Conservation (phyloP, 2,888 invertebrate species). For the Hemithea aestivaria region DNA sequence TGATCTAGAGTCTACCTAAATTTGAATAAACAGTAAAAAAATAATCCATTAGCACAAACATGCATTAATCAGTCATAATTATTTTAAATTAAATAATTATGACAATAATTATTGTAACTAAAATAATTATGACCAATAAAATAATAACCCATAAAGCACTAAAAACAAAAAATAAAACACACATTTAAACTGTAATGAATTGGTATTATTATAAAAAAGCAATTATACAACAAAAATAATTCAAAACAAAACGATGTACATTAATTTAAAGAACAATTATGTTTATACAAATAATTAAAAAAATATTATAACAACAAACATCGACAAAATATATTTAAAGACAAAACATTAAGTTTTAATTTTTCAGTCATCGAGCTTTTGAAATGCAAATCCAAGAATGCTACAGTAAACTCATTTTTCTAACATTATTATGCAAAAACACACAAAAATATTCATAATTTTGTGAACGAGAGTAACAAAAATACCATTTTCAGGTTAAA, state of each 20-base stretch:
- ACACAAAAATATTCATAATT: slow-evolving; percentile 40
- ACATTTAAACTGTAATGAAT: slow-evolving; percentile 84
- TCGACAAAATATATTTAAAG: slow-evolving; percentile 79
- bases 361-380: slow-evolving; percentile 71
- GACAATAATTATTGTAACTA: too few species aligned
- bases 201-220: slow-evolving; percentile 87
- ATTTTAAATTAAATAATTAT: too few species aligned
- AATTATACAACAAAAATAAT: slow-evolving; percentile 87
- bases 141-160: slow-evolving; percentile 52
- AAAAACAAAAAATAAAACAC: slow-evolving; percentile 79
- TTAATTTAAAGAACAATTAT: slow-evolving; percentile 87
- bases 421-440: slow-evolving; percentile 72
- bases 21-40: slow-evolving; percentile 1
- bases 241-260: slow-evolving; percentile 88
- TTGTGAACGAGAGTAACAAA: slow-evolving; percentile 47
- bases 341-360: slow-evolving; percentile 76
- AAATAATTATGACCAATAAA: slow-evolving; percentile 43
- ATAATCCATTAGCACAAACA: slow-evolving; percentile 66
- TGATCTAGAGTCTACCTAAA: background rate
- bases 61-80: slow-evolving; percentile 45
- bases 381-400: slow-evolving; percentile 76
- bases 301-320: slow-evolving; percentile 82
- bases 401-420: slow-evolving; percentile 55
- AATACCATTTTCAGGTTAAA: slow-evolving; percentile 54
- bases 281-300: slow-evolving; percentile 84